Base-by-base conservation (phyloP, 2,888 invertebrate species). In the Hoplodrina blanda region DNA sequence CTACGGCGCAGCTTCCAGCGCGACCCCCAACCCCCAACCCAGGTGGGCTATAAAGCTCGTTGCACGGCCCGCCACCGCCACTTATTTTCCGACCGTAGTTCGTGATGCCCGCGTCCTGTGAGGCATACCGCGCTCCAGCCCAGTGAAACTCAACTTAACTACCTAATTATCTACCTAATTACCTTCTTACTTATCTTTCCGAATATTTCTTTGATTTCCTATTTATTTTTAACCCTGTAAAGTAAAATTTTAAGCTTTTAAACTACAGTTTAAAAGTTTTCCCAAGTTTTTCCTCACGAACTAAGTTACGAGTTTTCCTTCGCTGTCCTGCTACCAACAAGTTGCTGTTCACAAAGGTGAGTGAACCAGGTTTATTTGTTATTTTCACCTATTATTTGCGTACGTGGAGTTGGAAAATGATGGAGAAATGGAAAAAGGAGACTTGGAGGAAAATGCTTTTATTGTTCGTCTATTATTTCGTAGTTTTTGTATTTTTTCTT, bases 1-100 rank as follows among this genome's bases (percentile, higher is more conserved):
- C 74, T 33, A 77, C 50, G 10, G 88, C 92, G 92, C 92, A 92
- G 75, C 74, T 62, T 70, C 81, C 68, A 69, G 83, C 84, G 83
- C 77, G 67, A 80, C 72, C 80, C 41, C 30, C n/a, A 46, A n/a
- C 76, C 82, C 83, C 84, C 82, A 82, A 8, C 37, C 37, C 37
- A 37, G 37, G 37, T 37, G 37, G 79, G 79, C 73, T 82, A 88
- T 87, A 85, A 76, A 85, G 73, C 62, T 46, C n/a, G 19, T 15
- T 62, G 60, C 46, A 64, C 15, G 11, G 61, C 62, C 46, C 13
- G 57, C 33, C 41, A 57, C 62, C 11, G 57, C 44, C 64, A 79
- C 62, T 79, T 25, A 8, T 56, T 19, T 62, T 57, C 2, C 54
- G 37, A 37, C 8, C 37, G 7, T 8, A 37, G 37, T 37, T 8